These are phyloP conservation scores for Tyto alba DNA, from an alignment of 2,113 vertebrate species.

Conservation along the genomic window DNA sequence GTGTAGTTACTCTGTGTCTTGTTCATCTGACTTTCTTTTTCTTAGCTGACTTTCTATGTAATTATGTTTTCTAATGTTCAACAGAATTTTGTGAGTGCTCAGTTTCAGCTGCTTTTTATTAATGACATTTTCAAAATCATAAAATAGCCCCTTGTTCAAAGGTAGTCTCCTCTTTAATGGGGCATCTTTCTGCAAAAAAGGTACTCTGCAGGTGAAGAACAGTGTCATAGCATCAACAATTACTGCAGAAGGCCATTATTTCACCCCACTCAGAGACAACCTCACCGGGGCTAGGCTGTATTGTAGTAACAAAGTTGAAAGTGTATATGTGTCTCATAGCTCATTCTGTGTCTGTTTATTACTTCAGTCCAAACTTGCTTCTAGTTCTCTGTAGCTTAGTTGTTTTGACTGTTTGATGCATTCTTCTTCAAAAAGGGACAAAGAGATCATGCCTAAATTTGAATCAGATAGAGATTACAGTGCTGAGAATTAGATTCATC, in stretches of 20 bases:
- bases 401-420: neutral
- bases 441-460: neutral
- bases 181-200: neutral
- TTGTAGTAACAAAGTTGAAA: neutral
- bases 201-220: neutral
- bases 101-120: neutral
- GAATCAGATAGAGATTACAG: neutral
- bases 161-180: neutral
- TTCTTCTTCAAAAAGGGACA: neutral
- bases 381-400: neutral
- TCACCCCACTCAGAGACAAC: neutral
- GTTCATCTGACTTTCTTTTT: neutral
- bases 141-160: neutral
- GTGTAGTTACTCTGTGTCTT: neutral
- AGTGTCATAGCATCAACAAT: neutral
- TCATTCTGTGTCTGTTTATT: neutral
- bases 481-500: neutral
- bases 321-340: fast-evolving
- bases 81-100: neutral
- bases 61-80: neutral
- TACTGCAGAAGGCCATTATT: neutral
- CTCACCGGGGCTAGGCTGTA: neutral
- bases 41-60: neutral
- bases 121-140: neutral
- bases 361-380: neutral